A percentile compares a stretch with the other conserved stretches of the same genome.
Evolutionary conservation across 2,113 vertebrate genomes (phyloP).

Genomic region (Actenoides hombroni): DNA sequence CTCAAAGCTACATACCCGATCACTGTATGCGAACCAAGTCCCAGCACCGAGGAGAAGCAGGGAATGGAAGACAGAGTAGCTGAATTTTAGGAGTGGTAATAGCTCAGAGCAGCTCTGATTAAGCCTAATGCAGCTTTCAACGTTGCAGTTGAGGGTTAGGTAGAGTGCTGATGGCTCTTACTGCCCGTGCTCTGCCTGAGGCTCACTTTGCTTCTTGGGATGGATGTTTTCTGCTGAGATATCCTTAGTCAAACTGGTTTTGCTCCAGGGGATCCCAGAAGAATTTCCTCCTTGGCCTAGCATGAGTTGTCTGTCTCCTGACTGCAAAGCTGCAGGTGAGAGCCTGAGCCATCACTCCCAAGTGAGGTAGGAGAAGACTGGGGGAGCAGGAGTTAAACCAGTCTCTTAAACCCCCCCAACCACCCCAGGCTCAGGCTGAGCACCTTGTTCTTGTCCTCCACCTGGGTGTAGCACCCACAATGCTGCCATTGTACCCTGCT

Average conservation of each 20-base stretch:
- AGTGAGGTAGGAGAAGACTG: fast-evolving
- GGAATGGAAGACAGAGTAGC: neutral
- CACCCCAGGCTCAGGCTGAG: fast-evolving
- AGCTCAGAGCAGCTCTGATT: neutral
- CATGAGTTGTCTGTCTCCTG: fast-evolving
- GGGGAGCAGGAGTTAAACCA: neutral
- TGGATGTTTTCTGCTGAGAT: neutral
- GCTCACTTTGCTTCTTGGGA: neutral
- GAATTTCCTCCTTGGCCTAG: neutral
- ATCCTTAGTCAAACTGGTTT: neutral
- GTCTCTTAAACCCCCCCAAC: neutral
- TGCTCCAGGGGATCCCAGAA: too few species aligned
- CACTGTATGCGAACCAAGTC: neutral
- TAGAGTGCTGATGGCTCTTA: neutral
- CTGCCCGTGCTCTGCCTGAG: fast-evolving
- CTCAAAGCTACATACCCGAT: neutral
- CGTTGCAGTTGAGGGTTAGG: neutral
- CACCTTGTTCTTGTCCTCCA: neutral
- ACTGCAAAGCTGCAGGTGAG: neutral
- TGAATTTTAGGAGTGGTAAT: neutral
- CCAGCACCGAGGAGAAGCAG: neutral
- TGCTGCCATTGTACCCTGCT: neutral
- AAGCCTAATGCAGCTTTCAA: neutral
- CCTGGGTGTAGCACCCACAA: neutral
- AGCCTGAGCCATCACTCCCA: fast-evolving